A percentile compares a stretch with the other conserved stretches of the same genome.
These are phyloP conservation scores for Pluvianellus socialis DNA, from an alignment of 2,113 vertebrate genomes.

Conservation along the genomic window DNA sequence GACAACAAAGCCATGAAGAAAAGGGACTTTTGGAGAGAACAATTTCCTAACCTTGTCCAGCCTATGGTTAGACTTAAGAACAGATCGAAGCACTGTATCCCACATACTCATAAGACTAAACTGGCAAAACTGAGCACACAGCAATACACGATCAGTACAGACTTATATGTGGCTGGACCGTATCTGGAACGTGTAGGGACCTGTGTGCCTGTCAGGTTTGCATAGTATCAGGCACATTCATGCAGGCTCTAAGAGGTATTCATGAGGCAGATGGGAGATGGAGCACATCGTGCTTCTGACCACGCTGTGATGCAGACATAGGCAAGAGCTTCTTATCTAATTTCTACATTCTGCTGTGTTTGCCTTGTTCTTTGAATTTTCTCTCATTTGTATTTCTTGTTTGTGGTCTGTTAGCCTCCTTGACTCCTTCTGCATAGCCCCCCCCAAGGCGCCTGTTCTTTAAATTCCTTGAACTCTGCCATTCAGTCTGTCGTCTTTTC, in stretches of 20 bases:
- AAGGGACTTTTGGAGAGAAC: background rate
- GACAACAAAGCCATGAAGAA: background rate
- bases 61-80: background rate
- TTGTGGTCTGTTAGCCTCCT: background rate
- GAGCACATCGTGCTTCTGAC: accelerated
- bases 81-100: background rate
- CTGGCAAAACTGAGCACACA: background rate
- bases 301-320: background rate
- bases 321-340: background rate
- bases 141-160: background rate
- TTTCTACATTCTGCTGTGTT: background rate
- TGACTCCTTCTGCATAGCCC: background rate
- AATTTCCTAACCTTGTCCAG: background rate
- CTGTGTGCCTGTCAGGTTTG: background rate
- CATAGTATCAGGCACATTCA: accelerated
- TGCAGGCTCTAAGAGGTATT: background rate
- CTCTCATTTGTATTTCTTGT: background rate
- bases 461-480: background rate
- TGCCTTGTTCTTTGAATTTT: background rate
- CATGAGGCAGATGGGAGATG: background rate
- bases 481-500: background rate
- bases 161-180: accelerated
- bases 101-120: background rate
- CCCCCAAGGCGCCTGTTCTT: background rate
- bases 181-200: background rate